phyloP scores from a whole-genome alignment of 64 coral and sea anemone species.

The Trachythela sp. region DNA sequence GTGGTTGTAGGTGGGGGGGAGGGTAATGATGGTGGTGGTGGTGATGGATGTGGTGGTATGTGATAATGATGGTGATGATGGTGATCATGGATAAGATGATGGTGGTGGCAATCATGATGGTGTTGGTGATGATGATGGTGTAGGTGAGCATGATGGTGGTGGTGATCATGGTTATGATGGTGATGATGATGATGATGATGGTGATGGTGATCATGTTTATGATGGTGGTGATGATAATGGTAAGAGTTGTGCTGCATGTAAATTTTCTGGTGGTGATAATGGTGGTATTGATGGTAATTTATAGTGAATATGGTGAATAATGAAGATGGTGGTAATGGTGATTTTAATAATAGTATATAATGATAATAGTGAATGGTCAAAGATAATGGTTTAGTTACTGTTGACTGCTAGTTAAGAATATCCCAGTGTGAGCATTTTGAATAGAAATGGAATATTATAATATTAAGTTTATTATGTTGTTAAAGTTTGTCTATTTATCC shows the following conservation, averaged over 20 bases:
- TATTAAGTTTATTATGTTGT: no score
- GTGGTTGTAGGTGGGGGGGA: no score
- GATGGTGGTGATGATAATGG: not conserved
- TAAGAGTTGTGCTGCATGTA: not conserved
- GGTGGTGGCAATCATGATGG: no score
- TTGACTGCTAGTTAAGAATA: no score
- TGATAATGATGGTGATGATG: no score
- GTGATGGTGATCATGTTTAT: not conserved
- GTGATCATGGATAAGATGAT: not conserved
- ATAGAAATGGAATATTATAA: no score
- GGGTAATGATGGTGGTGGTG: no score
- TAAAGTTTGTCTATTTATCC: not conserved
- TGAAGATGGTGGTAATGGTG: not conserved
- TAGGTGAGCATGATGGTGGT: not conserved
- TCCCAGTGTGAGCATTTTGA: no score
- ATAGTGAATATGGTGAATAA: not conserved
- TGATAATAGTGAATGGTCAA: no score
- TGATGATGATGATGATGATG: not conserved
- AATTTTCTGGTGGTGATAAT: not conserved
- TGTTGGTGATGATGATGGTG: not conserved
- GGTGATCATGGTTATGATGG: no score
- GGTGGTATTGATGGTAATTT: not conserved
- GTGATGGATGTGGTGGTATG: no score
- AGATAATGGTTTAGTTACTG: no score
- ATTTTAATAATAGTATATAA: not conserved